Evolutionary conservation across 2,888 invertebrate species (phyloP).

Genomic region (Andrena fulva): DNA sequence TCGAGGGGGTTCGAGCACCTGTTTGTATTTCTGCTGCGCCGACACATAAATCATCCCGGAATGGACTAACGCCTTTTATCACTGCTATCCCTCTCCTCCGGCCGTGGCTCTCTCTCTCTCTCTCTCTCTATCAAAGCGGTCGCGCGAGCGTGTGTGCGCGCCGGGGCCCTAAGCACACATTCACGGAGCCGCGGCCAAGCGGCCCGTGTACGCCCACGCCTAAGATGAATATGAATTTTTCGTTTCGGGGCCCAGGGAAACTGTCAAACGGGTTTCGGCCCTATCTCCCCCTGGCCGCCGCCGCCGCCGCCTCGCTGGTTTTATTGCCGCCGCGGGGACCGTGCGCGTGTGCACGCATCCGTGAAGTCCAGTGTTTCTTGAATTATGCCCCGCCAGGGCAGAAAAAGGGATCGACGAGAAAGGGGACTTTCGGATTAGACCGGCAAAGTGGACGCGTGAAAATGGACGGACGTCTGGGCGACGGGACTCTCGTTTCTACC

Average conservation of each 20-base stretch:
- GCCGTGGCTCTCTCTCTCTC: slow-evolving; percentile 37
- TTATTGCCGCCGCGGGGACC: slow-evolving; percentile 55
- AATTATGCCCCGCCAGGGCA: slow-evolving; percentile 34
- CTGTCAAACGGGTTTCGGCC: slow-evolving; percentile 67
- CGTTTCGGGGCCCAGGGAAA: slow-evolving; percentile 59
- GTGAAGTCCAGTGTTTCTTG: slow-evolving; percentile 62
- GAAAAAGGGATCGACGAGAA: slow-evolving; percentile 13
- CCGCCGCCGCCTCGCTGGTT: slow-evolving; percentile 27
- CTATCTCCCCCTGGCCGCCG: neutral
- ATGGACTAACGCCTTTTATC: slow-evolving; percentile 81
- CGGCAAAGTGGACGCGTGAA: slow-evolving; percentile 1
- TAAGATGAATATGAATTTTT: slow-evolving; percentile 73
- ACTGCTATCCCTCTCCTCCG: slow-evolving; percentile 65
- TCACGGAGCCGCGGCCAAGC: slow-evolving; percentile 36
- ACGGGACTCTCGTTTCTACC: neutral
- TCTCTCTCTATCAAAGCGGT: slow-evolving; percentile 40
- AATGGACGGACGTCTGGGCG: slow-evolving; percentile 7
- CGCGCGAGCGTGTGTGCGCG: neutral
- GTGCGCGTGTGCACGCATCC: slow-evolving; percentile 50
- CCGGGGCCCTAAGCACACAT: slow-evolving; percentile 19
- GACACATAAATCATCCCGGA: slow-evolving; percentile 81
- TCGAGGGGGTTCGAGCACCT: slow-evolving; percentile 78
- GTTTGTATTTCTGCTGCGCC: slow-evolving; percentile 81
- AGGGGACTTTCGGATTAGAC: slow-evolving; percentile 18
- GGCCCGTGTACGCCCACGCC: slow-evolving; percentile 66